These are phyloP conservation scores for Seladonia tumulorum DNA, from an alignment of 2,888 invertebrate species.

Conservation along the genomic window DNA sequence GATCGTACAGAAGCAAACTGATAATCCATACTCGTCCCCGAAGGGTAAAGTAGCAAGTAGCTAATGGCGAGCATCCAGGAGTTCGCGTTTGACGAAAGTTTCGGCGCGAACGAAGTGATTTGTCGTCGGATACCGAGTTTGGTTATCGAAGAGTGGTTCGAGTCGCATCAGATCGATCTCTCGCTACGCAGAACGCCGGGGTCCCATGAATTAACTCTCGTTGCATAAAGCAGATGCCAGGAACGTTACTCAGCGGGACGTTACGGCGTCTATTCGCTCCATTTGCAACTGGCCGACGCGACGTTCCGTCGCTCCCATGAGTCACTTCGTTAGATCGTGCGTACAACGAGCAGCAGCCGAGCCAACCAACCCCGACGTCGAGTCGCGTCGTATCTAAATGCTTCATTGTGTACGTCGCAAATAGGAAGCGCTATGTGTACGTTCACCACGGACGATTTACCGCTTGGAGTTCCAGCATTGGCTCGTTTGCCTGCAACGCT, in stretches of 20 bases:
- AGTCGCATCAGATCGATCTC: conserved; percentile 39
- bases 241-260: conserved; percentile 45
- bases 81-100: not conserved
- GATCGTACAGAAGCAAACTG: not conserved
- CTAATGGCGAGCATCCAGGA: not conserved
- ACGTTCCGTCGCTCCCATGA: conserved; percentile 57
- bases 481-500: conserved; percentile 27
- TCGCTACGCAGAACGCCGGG: not conserved
- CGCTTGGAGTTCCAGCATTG: conserved; percentile 28
- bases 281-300: conserved; percentile 57
- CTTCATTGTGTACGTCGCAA: conserved; percentile 45
- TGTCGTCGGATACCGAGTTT: conserved; percentile 1
- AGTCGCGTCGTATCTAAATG: conserved; percentile 43
- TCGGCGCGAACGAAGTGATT: not conserved
- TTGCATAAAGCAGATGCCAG: conserved; percentile 57
- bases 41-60: not conserved
- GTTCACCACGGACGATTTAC: conserved; percentile 62
- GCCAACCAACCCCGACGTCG: not conserved
- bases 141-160: not conserved
- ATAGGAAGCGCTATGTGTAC: conserved; percentile 34
- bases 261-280: conserved; percentile 62
- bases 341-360: conserved; percentile 24
- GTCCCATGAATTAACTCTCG: conserved; percentile 60
- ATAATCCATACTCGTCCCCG: not conserved
- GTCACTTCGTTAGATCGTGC: conserved; percentile 63